These are phyloP conservation scores for Halcyon leucocephala DNA, from an alignment of 2,797 vertebrate genomes.

Conservation along the genomic window DNA sequence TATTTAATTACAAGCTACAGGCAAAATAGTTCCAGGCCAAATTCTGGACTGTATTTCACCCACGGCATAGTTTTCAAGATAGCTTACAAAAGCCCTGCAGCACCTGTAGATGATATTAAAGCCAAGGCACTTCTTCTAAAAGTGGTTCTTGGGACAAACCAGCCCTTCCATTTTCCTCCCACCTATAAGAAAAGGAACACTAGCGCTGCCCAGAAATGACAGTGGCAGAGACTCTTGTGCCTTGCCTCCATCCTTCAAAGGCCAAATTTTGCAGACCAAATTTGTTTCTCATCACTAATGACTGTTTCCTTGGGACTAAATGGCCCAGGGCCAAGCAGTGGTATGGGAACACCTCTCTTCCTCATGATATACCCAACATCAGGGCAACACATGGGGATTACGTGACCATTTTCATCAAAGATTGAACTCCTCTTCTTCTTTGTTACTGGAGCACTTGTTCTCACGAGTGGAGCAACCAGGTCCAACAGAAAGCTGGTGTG, in stretches of 20 bases:
- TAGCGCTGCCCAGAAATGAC: not conserved
- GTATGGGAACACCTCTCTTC: not conserved
- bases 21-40: conserved; percentile 27
- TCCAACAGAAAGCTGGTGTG: not conserved
- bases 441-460: not conserved
- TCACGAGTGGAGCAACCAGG: not conserved
- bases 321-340: not conserved
- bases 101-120: not conserved
- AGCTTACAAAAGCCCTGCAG: not conserved
- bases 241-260: not conserved
- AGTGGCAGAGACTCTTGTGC: not conserved
- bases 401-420: not conserved
- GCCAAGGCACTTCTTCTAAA: not conserved
- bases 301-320: not conserved
- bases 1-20: conserved; percentile 41
- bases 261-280: not conserved
- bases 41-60: not conserved
- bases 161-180: not conserved
- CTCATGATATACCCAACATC: fast-evolving
- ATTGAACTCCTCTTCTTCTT: not conserved
- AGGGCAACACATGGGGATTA: not conserved
- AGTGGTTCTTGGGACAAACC: not conserved
- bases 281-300: not conserved
- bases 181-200: not conserved
- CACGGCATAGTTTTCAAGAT: not conserved